phyloP scores from a whole-genome alignment of 2,113 vertebrate genomes.

The Channa argus region DNA sequence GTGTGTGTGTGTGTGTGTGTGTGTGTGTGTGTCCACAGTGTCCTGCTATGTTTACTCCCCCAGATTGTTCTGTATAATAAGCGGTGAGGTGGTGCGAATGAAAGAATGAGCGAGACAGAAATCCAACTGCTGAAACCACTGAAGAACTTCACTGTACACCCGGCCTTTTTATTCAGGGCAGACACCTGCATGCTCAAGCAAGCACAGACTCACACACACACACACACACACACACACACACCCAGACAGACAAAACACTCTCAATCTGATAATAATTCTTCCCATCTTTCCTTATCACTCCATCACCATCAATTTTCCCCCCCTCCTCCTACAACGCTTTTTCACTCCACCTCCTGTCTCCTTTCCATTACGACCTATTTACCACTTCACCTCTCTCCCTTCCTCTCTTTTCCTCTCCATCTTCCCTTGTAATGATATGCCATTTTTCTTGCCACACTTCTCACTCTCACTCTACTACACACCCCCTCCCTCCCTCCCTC shows the following conservation, averaged over 20 bases:
- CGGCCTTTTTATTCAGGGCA: constrained; percentile 50
- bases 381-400: constrained; percentile 53
- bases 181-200: constrained; percentile 20
- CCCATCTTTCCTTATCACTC: constrained; percentile 60
- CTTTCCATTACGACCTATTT: constrained; percentile 70
- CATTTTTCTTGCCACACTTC: constrained; percentile 10
- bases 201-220: constrained; percentile 6
- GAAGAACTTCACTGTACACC: constrained; percentile 56
- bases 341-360: constrained; percentile 50
- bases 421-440: constrained; percentile 31
- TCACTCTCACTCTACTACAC: background rate
- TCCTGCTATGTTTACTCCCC: constrained; percentile 66
- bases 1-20: constrained; percentile 35
- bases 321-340: constrained; percentile 32
- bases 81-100: constrained; percentile 62
- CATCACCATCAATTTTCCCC: constrained; percentile 58
- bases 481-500: background rate
- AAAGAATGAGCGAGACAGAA: constrained; percentile 60
- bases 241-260: background rate
- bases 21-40: constrained; percentile 45
- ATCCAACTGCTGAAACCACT: constrained; percentile 67
- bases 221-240: constrained; percentile 7
- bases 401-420: constrained; percentile 29
- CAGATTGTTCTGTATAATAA: constrained; percentile 75
- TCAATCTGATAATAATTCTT: constrained; percentile 58